Evolutionary conservation across 2,113 vertebrate species (phyloP), one percentile per base, ranked within the genome.

Genomic region (Tyto alba): DNA sequence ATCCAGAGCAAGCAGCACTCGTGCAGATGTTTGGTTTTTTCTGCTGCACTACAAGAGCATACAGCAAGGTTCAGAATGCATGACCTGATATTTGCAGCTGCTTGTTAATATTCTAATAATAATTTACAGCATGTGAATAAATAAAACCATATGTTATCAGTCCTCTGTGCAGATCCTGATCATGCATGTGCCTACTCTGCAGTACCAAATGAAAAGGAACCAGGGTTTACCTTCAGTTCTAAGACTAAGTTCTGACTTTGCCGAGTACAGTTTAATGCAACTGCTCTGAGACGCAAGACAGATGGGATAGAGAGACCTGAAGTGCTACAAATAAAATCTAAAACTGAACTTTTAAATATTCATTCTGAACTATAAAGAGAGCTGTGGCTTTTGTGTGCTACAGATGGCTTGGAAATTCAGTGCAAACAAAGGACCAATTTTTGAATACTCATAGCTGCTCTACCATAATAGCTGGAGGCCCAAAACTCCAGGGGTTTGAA

Each of bases 291-390:
- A 95, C 52, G 66, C 27, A 78, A 95, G 88, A 90, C 90, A 97
- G 95, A 95, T 95, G 91, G 86, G 86, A 73, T 40, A 53, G 84
- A 92, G 84, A 91, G 89, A 96, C 90, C 73, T 95, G 57, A 98
- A 95, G 90, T 89, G 83, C 64, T 88, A 94, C 90, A 97, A 94
- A 97, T 93, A 95, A 96, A 95, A 96, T 92, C 83, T 87, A 96
- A 97, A 97, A 89, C 84, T 88, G 94, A 97, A 96, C 89, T 97
- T 97, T 93, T 96, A 97, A 97, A 97, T 97, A 97, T 96, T 98
- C 95, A 94, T 96, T 96, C 84, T 92, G 82, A 96, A 96, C 91
- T 89, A 93, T 91, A 96, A 96, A 97, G 96, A 95, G 97, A 83
- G 34, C 75, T 74, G 74, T 91, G 85, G 86, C 95, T 97, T 97